These are phyloP conservation scores for Sceloporus tristichus DNA, from an alignment of 2,113 vertebrate genomes.

Conservation along the genomic window DNA sequence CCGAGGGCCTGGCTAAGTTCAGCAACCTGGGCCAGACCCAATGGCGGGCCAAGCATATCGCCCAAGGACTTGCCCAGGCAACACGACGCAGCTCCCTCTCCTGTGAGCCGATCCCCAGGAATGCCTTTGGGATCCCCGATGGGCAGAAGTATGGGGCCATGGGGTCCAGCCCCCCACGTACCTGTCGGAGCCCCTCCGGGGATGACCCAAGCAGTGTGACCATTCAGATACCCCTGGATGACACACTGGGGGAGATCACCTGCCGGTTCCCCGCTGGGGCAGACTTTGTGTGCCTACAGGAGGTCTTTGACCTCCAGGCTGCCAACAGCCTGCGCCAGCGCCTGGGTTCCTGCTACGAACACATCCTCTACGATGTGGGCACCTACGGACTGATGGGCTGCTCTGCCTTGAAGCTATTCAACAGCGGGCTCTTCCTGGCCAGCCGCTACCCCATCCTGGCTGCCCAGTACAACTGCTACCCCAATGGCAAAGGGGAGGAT, in stretches of 20 bases:
- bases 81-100: background rate
- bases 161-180: background rate
- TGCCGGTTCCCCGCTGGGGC: conserved; percentile 74
- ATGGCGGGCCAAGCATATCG: conserved; percentile 68
- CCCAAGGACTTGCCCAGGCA: conserved; percentile 66
- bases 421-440: conserved; percentile 88
- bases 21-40: conserved; percentile 84
- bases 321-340: conserved; percentile 66
- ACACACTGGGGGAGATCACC: conserved; percentile 68
- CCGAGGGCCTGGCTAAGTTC: conserved; percentile 85
- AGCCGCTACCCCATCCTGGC: conserved; percentile 83
- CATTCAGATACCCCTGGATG: conserved; percentile 16
- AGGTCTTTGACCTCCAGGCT: conserved; percentile 86
- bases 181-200: background rate
- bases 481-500: conserved; percentile 81
- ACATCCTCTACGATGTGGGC: conserved; percentile 84
- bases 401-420: conserved; percentile 82
- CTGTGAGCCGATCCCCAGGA: conserved; percentile 43
- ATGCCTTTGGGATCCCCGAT: accelerated
- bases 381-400: conserved; percentile 77
- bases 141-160: conserved; percentile 59
- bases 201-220: background rate
- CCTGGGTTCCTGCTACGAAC: conserved; percentile 77
- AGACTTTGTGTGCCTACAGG: conserved; percentile 87
- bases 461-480: conserved; percentile 81